Evolutionary conservation across 2,797 vertebrate genomes (phyloP), one percentile per base, ranked within the genome.

Genomic region (Melanotaenia boesemani): DNA sequence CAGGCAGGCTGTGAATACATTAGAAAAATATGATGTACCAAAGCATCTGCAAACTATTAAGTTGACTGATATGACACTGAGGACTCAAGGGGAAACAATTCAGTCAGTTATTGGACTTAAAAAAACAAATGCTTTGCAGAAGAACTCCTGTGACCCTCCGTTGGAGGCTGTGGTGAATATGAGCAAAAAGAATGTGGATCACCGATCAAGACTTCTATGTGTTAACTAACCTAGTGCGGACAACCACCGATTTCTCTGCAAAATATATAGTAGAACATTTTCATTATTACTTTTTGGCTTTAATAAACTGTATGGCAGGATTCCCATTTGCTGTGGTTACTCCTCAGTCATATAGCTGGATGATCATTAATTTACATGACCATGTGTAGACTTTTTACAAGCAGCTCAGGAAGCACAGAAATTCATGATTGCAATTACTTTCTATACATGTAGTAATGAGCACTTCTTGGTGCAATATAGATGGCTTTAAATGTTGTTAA

Each of bases 71-170:
- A 83, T 88, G 79, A 89, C 79, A 76, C 74, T 73, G 50, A 79
- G 70, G 63, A 70, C 87, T 86, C 60, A 0, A 77, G 86, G 85
- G 87, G 82, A 88, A 91, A 88, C 83, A 65, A 87, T 87, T 91
- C 85, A 87, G 85, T 92, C 80, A 86, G 84, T 89, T 90, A 82
- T 83, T 87, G 80, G 82, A 87, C 85, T 86, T 88, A 86, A 86
- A 88, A 89, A 90, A 93, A 92, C 86, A 91, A 88, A 91, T 88
- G 66, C 84, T 76, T 79, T 56, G 85, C 80, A 74, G 72, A 76
- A 69, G 74, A 85, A 85, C 85, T 79, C 58, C 63, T 37, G 64
- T 85, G 91, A 91, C 91, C 84, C 65, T 74, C 68, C 80, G 74
- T 72, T 34, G 16, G 34, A 74, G 80, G 75, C 75, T 64, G 46